Evolutionary conservation across 2,113 vertebrate genomes (phyloP), one percentile per base, ranked within the genome.

Genomic region (Larimichthys crocea): DNA sequence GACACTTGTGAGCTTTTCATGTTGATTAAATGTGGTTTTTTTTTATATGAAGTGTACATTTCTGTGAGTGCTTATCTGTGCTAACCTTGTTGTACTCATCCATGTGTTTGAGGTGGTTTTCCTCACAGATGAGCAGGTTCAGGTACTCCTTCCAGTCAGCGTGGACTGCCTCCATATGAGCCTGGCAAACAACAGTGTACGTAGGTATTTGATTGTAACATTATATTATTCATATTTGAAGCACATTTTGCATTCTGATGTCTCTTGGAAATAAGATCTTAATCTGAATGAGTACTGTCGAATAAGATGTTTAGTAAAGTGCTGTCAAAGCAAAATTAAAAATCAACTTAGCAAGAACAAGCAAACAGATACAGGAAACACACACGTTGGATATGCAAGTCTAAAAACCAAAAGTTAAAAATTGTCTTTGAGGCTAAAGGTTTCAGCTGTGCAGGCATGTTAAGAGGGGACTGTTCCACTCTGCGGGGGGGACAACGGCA

Each of bases 81-180:
- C 81, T 88, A 53, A 99, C 98, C 96, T 99, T 97, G 94, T 99
- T 97, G 89, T 97, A 98, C 70, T 99, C 97, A 3, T 98, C 96
- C 98, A 99, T 99, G 93, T 96, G 95, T 90, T 98, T 99, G 15
- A 99, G 96, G 85, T 99, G 98, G 89, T 96, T 99, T 86, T 99
- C 98, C 91, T 99, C 98, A 0, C 98, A 99, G 92, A 99, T 99
- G 40, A 99, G 96, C 87, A 99, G 94, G 94, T 99, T 99, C 80
- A 99, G 95, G 83, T 99, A 99, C 49, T 97, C 97, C 93, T 99
- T 99, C 98, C 98, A 99, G 91, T 99, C 98, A 0, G 97, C 97
- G 0, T 99, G 97, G 29, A 99, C 98, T 0, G 98, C 98, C 76
- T 98, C 98, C 52, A 96, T 98, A 79, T 99, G 98, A 42, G 98